Conservation (phyloP, 2,113 vertebrate species). For the Heliornis fulica region DNA sequence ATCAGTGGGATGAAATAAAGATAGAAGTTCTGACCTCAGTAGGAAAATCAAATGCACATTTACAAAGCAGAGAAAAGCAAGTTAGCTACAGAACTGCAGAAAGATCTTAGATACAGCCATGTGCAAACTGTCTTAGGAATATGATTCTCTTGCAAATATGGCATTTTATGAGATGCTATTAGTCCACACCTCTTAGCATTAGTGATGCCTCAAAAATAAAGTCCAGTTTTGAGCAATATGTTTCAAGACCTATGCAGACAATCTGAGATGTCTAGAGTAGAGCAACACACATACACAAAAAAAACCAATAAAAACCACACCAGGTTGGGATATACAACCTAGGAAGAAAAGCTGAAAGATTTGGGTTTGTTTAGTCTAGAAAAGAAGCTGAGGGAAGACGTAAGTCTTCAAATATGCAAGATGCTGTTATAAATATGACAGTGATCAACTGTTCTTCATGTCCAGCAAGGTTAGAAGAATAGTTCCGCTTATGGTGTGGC, state of each 20-base stretch:
- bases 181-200: neutral
- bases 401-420: slow-evolving; percentile 60
- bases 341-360: slow-evolving; percentile 39
- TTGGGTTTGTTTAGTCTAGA: slow-evolving; percentile 62
- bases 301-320: neutral
- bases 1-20: neutral
- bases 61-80: neutral
- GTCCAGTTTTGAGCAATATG: neutral
- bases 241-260: neutral
- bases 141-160: neutral
- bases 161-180: neutral
- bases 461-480: slow-evolving; percentile 55
- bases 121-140: neutral
- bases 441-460: slow-evolving; percentile 54
- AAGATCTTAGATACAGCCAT: neutral
- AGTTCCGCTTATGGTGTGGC: neutral
- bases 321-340: neutral
- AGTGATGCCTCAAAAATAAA: neutral
- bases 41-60: neutral
- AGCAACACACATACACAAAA: neutral
- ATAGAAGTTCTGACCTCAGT: neutral
- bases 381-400: slow-evolving; percentile 25
- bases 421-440: slow-evolving; percentile 47
- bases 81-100: neutral
- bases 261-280: neutral